Base-by-base conservation (phyloP, 2,113 vertebrate species). In the Gorsachius goisagi region DNA sequence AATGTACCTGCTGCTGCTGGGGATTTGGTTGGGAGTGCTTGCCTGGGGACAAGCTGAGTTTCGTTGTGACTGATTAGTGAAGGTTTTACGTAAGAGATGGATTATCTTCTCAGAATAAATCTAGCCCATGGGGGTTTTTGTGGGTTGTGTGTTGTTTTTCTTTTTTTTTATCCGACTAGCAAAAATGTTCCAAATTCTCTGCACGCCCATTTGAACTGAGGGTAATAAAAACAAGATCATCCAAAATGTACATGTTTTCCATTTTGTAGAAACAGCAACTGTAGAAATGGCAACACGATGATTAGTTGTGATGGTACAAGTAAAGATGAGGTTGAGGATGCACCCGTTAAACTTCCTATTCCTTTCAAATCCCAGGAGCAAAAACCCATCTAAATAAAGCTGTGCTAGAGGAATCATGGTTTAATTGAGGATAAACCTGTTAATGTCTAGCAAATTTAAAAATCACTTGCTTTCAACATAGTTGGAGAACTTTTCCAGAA, bases 21-120 rank as follows among this genome's bases (percentile, higher is more conserved):
- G 85, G 85, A 91, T 97, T 95, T 89, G 68, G 68, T 58, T 80
- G 80, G 58, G 27, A 90, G 58, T 14, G 27, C 33, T 92, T 80
- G 85, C 74, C 7, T 33, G 52, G 60, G 84, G 89, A 32, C 73
- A 95, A 0, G 37, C 77, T 3, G 69, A 89, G 71, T 87, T 94
- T 39, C 2, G 0, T 32, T 79, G 52, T 59, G 81, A 22, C 78
- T 64, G 94, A 93, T 96, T 88, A 96, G 81, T 73, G 71, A 83
- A 73, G 87, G 58, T 95, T 96, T 96, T 96, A 89, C 69, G 14
- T 95, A 95, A 96, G 91, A 95, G 94, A 41, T 68, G 52, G 94
- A 95, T 96, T 93, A 94, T 94, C 73, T 73, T 79, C 90, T 82
- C 90, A 79, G 77, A 82, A 73, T 87, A 94, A 95, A 85, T 89